Evolutionary conservation across 2,888 invertebrate species (phyloP), one percentile per base, ranked within the genome.

Genomic region (Zeuzera pyrina): DNA sequence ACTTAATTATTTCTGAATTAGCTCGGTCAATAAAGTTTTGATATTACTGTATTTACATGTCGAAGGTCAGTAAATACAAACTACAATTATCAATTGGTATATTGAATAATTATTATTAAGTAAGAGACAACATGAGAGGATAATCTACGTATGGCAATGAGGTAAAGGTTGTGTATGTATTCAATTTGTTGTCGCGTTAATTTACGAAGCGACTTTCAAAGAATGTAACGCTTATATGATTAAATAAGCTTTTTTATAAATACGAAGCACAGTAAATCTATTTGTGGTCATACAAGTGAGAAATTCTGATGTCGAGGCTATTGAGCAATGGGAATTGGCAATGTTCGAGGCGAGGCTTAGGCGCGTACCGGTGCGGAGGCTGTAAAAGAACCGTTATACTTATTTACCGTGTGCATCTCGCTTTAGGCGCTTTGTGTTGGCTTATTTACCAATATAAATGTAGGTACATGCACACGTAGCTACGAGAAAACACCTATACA

Each of bases 301-400:
- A 81, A 73, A 79, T 79, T 77, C 74, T 74, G 49, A 68, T 64
- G 70, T 60, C 69, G 52, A 66, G 67, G 63, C 62, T 70, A 42
- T 39, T 71, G 69, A 70, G 77, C 67, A 70, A 72, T 77, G 69
- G 73, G 71, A 79, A 78, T 79, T 83, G 79, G 77, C 79, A 78
- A 77, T 58, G 77, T 68, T 74, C 73, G 72, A 74, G 68, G 62
- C 57, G 60, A 59, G 61, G n/a, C n/a, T n/a, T n/a, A n/a, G n/a
- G 61, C 57, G 62, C 59, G 61, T 63, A 61, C 62, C 60, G 63
- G 61, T 61, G 64, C 55, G 54, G 63, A 62, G 72, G 78, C 67
- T 73, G 76, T 81, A 79, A 79, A 83, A 69, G 55, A 51, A 60
- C 81, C 81, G 81, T 81, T 83, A 78, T 83, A 69, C 76, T 73